Percentiles rank a stretch among this genome's conserved stretches.
Conservation (phyloP, 2,888 invertebrate species). For the Teleiodes luculella region DNA sequence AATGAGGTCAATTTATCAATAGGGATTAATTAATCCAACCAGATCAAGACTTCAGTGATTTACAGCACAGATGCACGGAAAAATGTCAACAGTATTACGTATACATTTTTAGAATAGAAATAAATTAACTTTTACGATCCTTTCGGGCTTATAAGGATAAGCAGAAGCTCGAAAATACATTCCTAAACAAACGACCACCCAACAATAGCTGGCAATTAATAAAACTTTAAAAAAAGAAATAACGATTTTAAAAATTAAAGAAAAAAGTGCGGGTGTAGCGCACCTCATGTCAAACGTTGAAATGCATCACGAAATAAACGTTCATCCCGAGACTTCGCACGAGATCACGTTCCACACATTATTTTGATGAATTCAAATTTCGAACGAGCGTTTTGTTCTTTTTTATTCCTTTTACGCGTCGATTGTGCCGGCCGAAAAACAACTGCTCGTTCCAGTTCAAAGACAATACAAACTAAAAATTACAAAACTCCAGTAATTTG, state of each 20-base stretch:
- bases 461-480: slow-evolving; percentile 6
- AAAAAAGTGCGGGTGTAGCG: slow-evolving; percentile 21
- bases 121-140: slow-evolving; percentile 7
- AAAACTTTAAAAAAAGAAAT: slow-evolving; percentile 44
- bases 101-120: slow-evolving; percentile 7
- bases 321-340: slow-evolving; percentile 56
- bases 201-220: slow-evolving; percentile 63
- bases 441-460: slow-evolving; percentile 12
- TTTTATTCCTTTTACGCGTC: slow-evolving; percentile 20
- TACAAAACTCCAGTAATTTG: not conserved
- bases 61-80: slow-evolving; percentile 6
- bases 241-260: slow-evolving; percentile 1
- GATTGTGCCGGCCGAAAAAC: slow-evolving; percentile 15
- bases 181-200: slow-evolving; percentile 49
- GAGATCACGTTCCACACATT: slow-evolving; percentile 70
- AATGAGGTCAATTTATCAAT: not conserved
- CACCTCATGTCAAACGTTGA: slow-evolving; percentile 48
- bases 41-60: slow-evolving; percentile 1
- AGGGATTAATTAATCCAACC: slow-evolving; percentile 14
- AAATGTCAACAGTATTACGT: slow-evolving; percentile 6
- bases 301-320: slow-evolving; percentile 56
- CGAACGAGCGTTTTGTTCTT: slow-evolving; percentile 42
- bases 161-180: slow-evolving; percentile 15
- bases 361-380: slow-evolving; percentile 63
- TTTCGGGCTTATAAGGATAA: slow-evolving; percentile 2